These are phyloP conservation scores for Lasioglossum figueresi DNA, from an alignment of 2,888 invertebrate genomes.

Conservation along the genomic window DNA sequence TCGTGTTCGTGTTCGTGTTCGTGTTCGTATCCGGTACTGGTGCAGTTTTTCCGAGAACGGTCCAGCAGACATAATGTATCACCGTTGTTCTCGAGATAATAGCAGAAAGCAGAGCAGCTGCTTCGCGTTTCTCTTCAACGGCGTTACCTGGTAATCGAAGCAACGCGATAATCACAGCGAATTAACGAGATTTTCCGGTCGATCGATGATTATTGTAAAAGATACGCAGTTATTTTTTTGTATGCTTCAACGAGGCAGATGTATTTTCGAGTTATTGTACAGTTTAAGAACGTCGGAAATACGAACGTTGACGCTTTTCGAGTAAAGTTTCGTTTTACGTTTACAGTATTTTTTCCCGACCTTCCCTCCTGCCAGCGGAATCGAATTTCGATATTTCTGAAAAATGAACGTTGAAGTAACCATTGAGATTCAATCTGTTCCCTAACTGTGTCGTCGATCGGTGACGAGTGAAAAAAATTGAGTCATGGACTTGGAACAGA, in stretches of 20 bases:
- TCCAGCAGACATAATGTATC: not conserved
- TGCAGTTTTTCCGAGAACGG: not conserved
- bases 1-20: not conserved
- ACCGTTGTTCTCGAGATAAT: not conserved
- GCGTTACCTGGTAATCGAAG: not conserved
- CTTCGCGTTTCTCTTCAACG: not conserved
- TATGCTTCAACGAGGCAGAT: slow-evolving; percentile 24
- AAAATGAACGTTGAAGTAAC: not conserved
- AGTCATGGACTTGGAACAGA: not conserved
- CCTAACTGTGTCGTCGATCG: not conserved
- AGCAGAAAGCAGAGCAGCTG: not conserved
- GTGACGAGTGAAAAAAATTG: not conserved
- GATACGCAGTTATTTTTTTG: slow-evolving; percentile 33
- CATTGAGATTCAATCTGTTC: not conserved
- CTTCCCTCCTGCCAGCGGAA: not conserved
- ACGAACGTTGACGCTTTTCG: slow-evolving; percentile 21
- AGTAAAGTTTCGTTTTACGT: slow-evolving; percentile 15
- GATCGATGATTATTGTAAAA: slow-evolving; percentile 16
- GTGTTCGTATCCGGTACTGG: not conserved
- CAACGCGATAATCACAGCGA: not conserved
- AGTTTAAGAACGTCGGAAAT: slow-evolving; percentile 33
- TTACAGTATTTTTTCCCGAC: not conserved
- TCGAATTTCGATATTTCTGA: not conserved
- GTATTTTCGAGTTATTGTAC: slow-evolving; percentile 30
- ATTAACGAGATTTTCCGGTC: not conserved